These are phyloP conservation scores for Spodoptera frugiperda DNA, from an alignment of 1,140 invertebrate genomes.

Conservation along the genomic window DNA sequence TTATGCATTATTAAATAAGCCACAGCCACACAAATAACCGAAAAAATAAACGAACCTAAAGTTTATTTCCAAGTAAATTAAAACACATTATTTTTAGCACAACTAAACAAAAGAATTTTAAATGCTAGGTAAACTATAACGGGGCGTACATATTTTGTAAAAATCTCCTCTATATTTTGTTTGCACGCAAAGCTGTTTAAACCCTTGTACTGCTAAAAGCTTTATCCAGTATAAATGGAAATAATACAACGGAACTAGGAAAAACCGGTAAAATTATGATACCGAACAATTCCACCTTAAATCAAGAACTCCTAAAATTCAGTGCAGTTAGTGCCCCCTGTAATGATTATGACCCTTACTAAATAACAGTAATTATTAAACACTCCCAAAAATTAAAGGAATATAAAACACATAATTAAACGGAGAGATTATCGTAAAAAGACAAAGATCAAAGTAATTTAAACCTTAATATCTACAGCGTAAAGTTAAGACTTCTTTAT, in stretches of 20 bases:
- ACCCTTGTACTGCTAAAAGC: constrained; percentile 1
- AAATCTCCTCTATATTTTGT: background rate
- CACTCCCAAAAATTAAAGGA: constrained; percentile 40
- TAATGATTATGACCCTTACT: constrained; percentile 29
- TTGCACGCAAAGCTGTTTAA: background rate
- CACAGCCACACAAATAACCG: too few species aligned
- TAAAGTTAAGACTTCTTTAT: constrained; percentile 13
- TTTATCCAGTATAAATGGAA: background rate
- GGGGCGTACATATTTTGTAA: background rate
- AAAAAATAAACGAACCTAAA: too few species aligned
- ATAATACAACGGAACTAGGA: background rate
- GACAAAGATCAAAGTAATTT: constrained; percentile 28
- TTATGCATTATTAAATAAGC: too few species aligned
- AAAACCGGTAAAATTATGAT: constrained; percentile 17
- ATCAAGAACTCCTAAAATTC: constrained; percentile 17
- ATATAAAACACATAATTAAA: constrained; percentile 44
- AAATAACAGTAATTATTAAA: constrained; percentile 43
- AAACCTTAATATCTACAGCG: constrained; percentile 20
- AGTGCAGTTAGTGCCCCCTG: background rate
- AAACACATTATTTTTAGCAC: background rate
- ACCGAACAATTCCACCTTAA: background rate
- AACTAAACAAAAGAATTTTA: background rate
- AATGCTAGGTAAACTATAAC: background rate
- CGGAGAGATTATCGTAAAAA: constrained; percentile 37
- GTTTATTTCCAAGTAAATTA: too few species aligned